Evolutionary conservation across 2,113 vertebrate species (phyloP).

Genomic region (Lutjanus erythropterus): DNA sequence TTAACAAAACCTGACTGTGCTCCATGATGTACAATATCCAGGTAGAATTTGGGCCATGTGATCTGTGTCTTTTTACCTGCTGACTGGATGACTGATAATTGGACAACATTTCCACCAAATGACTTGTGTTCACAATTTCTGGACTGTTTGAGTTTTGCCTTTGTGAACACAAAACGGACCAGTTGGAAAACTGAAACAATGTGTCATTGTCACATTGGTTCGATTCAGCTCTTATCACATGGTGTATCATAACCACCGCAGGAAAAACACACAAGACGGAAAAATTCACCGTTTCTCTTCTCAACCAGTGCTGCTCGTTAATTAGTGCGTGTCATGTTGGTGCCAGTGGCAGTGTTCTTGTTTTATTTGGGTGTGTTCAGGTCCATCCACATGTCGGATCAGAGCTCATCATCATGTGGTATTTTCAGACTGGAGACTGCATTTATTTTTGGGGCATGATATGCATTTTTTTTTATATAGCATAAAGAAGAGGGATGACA

Average conservation of each 20-base stretch:
- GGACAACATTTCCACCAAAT: too few species aligned
- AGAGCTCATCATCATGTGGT: neutral
- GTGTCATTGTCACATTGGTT: too few species aligned
- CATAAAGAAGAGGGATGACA: neutral
- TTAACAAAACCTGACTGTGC: too few species aligned
- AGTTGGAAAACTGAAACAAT: too few species aligned
- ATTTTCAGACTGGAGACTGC: neutral
- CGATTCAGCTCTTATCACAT: neutral
- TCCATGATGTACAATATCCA: too few species aligned
- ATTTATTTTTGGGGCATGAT: neutral
- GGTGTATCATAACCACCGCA: neutral
- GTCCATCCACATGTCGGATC: constrained; percentile 3
- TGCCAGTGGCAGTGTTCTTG: constrained; percentile 15
- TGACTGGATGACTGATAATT: too few species aligned
- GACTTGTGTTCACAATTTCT: too few species aligned
- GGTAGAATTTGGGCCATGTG: too few species aligned
- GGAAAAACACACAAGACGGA: neutral
- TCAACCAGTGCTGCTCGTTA: neutral
- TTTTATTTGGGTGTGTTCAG: neutral
- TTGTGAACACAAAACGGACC: too few species aligned
- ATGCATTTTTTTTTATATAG: neutral
- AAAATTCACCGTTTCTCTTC: neutral
- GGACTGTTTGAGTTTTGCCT: too few species aligned
- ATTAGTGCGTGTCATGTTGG: neutral
- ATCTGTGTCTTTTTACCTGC: too few species aligned